phyloP scores from a whole-genome alignment of 1,140 invertebrate genomes.

The Hirudo medicinalis region DNA sequence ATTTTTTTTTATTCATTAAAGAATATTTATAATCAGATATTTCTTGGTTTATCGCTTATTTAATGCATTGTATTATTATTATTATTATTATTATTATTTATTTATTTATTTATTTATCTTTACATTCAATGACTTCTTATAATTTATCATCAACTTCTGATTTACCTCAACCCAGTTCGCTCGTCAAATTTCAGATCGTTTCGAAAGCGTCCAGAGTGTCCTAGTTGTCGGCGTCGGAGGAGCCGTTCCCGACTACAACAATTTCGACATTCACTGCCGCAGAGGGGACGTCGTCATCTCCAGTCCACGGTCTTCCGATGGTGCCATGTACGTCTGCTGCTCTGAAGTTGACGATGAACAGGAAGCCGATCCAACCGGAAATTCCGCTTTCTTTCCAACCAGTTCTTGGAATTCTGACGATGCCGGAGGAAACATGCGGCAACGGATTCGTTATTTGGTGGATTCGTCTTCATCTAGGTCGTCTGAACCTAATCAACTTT shows the following conservation, averaged over 20 bases:
- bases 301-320: constrained; percentile 41
- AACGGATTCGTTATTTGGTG: not conserved
- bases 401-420: constrained; percentile 10
- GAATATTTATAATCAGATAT: no score
- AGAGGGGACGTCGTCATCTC: constrained; percentile 93
- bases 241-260: constrained; percentile 91
- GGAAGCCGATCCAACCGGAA: not conserved
- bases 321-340: constrained; percentile 12
- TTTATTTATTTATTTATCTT: no score
- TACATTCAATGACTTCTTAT: no score
- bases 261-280: constrained; percentile 78
- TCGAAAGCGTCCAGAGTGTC: constrained; percentile 83
- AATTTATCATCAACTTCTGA: no score
- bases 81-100: no score
- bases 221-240: constrained; percentile 90
- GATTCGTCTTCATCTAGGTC: not conserved
- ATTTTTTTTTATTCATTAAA: no score
- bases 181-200: constrained; percentile 39
- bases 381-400: constrained; percentile 12
- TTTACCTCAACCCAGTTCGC: no score
- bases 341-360: not conserved
- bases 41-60: no score
- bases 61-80: no score
- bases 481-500: no score
- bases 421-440: not conserved